Base-by-base conservation (phyloP, 2,888 invertebrate genomes). In the Cephus sareptanus region DNA sequence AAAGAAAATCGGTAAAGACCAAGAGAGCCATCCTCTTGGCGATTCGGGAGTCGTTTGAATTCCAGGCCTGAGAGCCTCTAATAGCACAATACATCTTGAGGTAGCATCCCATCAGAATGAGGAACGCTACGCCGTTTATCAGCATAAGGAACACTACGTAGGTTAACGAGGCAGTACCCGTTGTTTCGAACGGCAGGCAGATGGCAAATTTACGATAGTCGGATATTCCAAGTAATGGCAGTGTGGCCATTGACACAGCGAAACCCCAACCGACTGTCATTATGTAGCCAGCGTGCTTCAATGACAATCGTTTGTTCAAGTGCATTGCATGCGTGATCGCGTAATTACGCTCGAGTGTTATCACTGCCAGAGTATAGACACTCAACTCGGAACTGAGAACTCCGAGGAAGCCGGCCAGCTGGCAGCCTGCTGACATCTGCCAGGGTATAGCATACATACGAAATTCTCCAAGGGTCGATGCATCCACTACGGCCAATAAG, bases 321-420 rank as follows among this genome's bases (percentile, higher is more conserved):
- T 98, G 98, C 96, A 98, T 98, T 79, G 98, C 98, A 92, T 98
- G 98, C 1, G 98, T 98, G 90, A 99, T 99, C 85, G 98, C 98
- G 92, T 98, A 98, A 92, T 98, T 98, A 35, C 98, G 93, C 92
- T 99, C 98, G 86, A 98, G 92, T 0, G 99, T 98, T 87, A 99
- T 99, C 77, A 99, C 97, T 3, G 99, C 98, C 87, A 99, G 93
- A 4, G 99, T 99, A 93, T 96, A 99, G 71, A 99, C 99, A 69
- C 98, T 97, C 79, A 99, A 93, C 92, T 99, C 98, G 1, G 98
- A 97, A 83, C 97, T 97, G 34, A 98, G 93, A 56, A 98, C 98
- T 11, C 98, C 98, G 74, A 99, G 93, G 91, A 99, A 98, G 37
- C 99, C 99, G 1, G 98, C 98, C 75, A 98, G 93, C 89, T 97